Percentiles rank a stretch among this genome's conserved stretches.
phyloP scores from a whole-genome alignment of 2,797 vertebrate genomes.

The Phoxinus dragarum region DNA sequence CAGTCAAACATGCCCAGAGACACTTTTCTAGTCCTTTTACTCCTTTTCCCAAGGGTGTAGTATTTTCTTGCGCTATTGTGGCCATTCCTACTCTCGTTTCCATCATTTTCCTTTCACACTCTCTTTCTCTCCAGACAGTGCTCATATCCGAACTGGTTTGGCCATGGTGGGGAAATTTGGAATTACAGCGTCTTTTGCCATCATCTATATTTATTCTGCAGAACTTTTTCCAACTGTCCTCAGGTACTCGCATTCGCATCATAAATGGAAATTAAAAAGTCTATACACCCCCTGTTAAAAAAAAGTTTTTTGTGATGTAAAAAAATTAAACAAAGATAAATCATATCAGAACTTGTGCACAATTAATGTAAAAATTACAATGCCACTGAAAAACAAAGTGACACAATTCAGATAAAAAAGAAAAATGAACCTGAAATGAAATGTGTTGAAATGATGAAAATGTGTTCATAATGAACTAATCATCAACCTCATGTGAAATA shows the following conservation, averaged over 20 bases:
- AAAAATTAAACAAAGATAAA: not conserved
- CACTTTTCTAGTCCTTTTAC: not conserved
- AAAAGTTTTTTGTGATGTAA: not conserved
- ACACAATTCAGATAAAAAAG: not conserved
- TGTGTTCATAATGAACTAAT: not conserved
- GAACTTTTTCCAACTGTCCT: slow-evolving; percentile 91
- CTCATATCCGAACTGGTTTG: slow-evolving; percentile 70
- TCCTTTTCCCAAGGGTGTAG: not conserved
- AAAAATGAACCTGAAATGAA: not conserved
- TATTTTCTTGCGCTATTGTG: not conserved
- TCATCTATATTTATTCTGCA: slow-evolving; percentile 91
- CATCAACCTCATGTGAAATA: not conserved
- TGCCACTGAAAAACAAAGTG: not conserved
- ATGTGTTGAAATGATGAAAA: too few species aligned
- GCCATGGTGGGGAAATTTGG: slow-evolving; percentile 93
- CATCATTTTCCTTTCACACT: not conserved
- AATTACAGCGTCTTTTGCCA: slow-evolving; percentile 88
- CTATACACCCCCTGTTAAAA: not conserved
- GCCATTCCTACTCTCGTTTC: not conserved
- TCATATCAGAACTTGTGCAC: not conserved
- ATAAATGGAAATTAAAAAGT: not conserved
- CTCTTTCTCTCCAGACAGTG: slow-evolving; percentile 63
- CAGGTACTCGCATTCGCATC: slow-evolving; percentile 62
- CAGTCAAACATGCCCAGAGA: not conserved
- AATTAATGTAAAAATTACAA: not conserved